Conservation (phyloP, 2,888 invertebrate genomes). For the Holacanthella duospinosa region DNA sequence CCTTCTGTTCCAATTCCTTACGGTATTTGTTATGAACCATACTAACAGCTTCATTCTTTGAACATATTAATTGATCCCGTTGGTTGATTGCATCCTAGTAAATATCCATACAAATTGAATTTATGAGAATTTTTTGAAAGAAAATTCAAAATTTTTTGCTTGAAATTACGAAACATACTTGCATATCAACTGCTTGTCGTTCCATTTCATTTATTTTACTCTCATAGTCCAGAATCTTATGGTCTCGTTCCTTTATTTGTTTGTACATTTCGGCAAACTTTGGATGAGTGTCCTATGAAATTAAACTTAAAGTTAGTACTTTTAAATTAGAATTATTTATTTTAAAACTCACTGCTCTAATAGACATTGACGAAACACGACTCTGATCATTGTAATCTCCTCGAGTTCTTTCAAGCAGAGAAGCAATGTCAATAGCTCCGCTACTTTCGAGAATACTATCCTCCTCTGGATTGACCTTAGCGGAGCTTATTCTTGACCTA, state of each 20-base stretch:
- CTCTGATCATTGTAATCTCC: not conserved
- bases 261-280: slow-evolving; percentile 23
- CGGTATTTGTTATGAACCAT: slow-evolving; percentile 23
- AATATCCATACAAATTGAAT: slow-evolving; percentile 1
- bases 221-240: slow-evolving; percentile 22
- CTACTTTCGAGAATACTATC: too few species aligned
- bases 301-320: not conserved
- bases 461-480: too few species aligned
- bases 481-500: too few species aligned
- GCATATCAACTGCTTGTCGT: slow-evolving; percentile 21
- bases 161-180: slow-evolving; percentile 11
- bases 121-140: not conserved
- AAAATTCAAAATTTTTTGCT: not conserved
- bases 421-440: not conserved
- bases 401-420: not conserved
- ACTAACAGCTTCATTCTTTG: slow-evolving; percentile 26
- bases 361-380: not conserved
- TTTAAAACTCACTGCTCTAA: not conserved
- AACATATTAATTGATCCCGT: slow-evolving; percentile 22
- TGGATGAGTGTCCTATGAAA: slow-evolving; percentile 19
- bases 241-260: slow-evolving; percentile 25
- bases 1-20: slow-evolving; percentile 19
- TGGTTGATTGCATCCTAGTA: slow-evolving; percentile 26
- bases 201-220: slow-evolving; percentile 20
- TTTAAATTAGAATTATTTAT: too few species aligned